Conservation (phyloP, 2,888 invertebrate genomes). For the Eugnorisma glareosa region DNA sequence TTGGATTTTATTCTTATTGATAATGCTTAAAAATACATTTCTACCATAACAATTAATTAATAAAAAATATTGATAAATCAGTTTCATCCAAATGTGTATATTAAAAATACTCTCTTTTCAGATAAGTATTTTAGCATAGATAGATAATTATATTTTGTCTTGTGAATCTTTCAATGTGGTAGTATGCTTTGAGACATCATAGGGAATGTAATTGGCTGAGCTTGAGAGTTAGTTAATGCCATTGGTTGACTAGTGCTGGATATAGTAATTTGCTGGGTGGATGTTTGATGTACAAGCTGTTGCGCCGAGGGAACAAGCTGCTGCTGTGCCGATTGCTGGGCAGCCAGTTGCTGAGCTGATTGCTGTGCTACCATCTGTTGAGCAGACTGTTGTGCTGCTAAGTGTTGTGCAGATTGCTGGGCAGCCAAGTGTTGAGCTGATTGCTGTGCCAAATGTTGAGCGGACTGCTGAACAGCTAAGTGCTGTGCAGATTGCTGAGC, state of each 20-base stretch:
- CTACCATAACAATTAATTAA: constrained; percentile 21
- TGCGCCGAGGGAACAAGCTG: constrained; percentile 84
- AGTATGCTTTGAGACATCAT: constrained; percentile 89
- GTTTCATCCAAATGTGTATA: constrained; percentile 17
- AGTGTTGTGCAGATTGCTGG: constrained; percentile 72
- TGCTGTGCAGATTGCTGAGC: constrained; percentile 77
- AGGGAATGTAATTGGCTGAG: constrained; percentile 87
- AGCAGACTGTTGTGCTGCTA: constrained; percentile 73
- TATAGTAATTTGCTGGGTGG: constrained; percentile 88
- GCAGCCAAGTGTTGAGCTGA: constrained; percentile 77
- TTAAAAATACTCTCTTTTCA: not conserved
- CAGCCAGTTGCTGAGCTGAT: constrained; percentile 84
- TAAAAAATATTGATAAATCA: constrained; percentile 23
- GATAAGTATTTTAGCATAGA: not conserved
- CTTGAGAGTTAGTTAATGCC: constrained; percentile 86
- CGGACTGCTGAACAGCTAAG: constrained; percentile 75
- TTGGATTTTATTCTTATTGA: constrained; percentile 27
- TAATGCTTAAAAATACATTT: constrained; percentile 36
- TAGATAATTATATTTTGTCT: not conserved
- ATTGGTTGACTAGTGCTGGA: constrained; percentile 88
- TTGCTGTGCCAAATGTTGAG: constrained; percentile 76
- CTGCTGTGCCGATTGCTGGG: constrained; percentile 86
- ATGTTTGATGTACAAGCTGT: constrained; percentile 86
- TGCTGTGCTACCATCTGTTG: constrained; percentile 77
- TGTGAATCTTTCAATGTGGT: constrained; percentile 77